Evolutionary conservation across 1,140 invertebrate genomes (phyloP).

Genomic region (Lepidostoma basale): DNA sequence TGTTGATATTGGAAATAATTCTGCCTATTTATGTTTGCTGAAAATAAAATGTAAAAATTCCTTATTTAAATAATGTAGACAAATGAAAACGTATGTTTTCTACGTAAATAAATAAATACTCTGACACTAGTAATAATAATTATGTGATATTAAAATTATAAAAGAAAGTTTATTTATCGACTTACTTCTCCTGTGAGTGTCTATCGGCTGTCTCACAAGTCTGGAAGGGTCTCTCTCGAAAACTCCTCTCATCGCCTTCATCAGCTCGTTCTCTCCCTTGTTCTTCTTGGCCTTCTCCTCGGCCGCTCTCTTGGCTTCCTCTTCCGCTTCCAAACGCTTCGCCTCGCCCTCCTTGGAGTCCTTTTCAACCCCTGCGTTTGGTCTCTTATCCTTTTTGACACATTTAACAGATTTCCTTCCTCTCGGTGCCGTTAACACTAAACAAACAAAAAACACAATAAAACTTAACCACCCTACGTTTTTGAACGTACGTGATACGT

Average conservation of each 20-base stretch:
- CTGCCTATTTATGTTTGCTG: no score
- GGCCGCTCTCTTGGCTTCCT: neutral
- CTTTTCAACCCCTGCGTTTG: neutral
- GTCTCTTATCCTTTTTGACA: neutral
- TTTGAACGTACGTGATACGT: no score
- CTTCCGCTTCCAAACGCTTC: neutral
- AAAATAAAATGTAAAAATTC: no score
- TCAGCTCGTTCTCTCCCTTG: slow-evolving; percentile 31
- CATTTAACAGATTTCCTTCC: neutral
- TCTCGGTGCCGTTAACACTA: neutral
- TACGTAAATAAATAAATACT: no score
- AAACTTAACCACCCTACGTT: no score
- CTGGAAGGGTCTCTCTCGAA: slow-evolving; percentile 30
- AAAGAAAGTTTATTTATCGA: no score
- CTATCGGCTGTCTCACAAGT: slow-evolving; percentile 21
- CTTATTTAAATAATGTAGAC: no score
- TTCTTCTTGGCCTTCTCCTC: neutral
- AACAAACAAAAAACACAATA: neutral
- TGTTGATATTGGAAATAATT: no score
- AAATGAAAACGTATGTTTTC: no score
- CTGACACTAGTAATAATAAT: no score
- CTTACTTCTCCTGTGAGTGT: slow-evolving; percentile 38
- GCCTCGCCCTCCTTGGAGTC: neutral
- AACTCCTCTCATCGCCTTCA: slow-evolving; percentile 32
- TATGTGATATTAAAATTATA: no score